Evolutionary conservation across 2,113 vertebrate genomes (phyloP).

Genomic region (Lynx canadensis): DNA sequence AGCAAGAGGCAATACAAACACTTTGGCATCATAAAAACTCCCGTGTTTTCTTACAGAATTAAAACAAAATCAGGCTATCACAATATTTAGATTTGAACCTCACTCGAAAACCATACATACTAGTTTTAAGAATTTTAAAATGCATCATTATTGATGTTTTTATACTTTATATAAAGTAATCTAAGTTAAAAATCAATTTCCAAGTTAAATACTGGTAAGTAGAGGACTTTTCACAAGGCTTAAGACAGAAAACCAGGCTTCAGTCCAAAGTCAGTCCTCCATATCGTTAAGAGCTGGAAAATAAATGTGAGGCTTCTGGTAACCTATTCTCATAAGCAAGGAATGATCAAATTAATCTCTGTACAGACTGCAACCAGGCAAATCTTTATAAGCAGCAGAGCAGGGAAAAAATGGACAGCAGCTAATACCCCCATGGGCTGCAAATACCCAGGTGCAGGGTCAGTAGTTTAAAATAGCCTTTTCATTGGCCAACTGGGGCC

Average conservation of each 20-base stretch:
- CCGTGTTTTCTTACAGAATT: not conserved
- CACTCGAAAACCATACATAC: not conserved
- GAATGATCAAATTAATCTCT: conserved; percentile 47
- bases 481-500: not conserved
- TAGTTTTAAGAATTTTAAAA: not conserved
- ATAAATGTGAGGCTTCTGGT: not conserved
- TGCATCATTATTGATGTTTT: not conserved
- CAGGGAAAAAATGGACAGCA: not conserved
- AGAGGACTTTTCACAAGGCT: not conserved
- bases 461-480: conserved; percentile 51
- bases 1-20: not conserved
- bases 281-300: not conserved
- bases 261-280: not conserved
- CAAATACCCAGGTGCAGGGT: conserved; percentile 16
- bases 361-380: not conserved
- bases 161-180: not conserved
- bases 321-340: not conserved
- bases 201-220: not conserved
- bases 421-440: not conserved
- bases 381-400: not conserved
- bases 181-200: conserved; percentile 1
- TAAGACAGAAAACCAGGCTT: not conserved
- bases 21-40: not conserved
- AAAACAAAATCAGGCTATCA: not conserved
- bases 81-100: conserved; percentile 14